Evolutionary conservation across 2,888 invertebrate genomes (phyloP).

Genomic region (Lucinisca nassula): DNA sequence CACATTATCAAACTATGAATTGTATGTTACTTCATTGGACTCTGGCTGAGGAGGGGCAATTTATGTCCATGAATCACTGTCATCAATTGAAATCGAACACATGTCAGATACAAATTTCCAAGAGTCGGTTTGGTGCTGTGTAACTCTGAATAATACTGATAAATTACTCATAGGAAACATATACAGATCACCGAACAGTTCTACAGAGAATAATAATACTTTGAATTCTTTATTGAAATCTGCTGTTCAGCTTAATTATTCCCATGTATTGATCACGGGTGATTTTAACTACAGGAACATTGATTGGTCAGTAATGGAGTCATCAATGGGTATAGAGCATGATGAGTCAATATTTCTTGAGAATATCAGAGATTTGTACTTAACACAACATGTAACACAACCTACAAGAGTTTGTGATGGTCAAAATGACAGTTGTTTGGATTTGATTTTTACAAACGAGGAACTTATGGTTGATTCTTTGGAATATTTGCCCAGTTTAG

Average conservation of each 20-base stretch:
- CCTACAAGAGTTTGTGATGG: not conserved
- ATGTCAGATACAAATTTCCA: too few relatives aligned
- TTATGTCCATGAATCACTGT: too few relatives aligned
- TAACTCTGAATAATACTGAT: not conserved
- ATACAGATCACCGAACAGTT: not conserved
- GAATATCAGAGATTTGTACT: not conserved
- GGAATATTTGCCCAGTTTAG: constrained; percentile 6
- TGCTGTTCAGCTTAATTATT: not conserved
- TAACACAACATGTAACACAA: constrained; percentile 5
- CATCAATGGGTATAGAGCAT: not conserved
- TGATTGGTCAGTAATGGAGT: not conserved
- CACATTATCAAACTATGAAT: too few relatives aligned
- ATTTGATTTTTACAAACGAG: constrained; percentile 4
- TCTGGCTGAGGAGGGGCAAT: too few relatives aligned
- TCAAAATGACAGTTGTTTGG: constrained; percentile 3
- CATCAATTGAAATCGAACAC: too few relatives aligned
- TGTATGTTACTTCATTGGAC: too few relatives aligned
- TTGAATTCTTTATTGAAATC: not conserved
- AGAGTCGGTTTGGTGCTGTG: not conserved
- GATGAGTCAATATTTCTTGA: not conserved
- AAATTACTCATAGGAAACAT: constrained; percentile 2
- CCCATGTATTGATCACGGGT: not conserved
- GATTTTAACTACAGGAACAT: constrained; percentile 9
- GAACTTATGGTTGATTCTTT: not conserved
- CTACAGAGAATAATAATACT: not conserved